phyloP scores from a whole-genome alignment of 1,140 invertebrate genomes.

The Octopus bimaculoides region DNA sequence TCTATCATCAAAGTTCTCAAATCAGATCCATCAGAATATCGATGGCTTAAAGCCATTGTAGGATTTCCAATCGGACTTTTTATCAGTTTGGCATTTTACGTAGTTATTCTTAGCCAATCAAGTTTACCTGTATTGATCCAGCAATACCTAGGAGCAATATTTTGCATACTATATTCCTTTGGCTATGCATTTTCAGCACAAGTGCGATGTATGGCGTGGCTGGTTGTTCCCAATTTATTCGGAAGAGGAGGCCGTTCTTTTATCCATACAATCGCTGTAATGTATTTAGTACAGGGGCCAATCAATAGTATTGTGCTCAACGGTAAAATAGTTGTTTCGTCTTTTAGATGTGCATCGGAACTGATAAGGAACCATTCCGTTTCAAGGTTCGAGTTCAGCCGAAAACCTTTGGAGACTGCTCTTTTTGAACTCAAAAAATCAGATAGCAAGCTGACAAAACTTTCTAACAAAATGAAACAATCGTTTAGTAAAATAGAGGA shows the following conservation, averaged over 20 bases:
- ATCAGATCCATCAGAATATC: constrained; percentile 23
- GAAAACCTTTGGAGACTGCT: not conserved
- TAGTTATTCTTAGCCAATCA: constrained; percentile 28
- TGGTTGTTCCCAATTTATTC: constrained; percentile 43
- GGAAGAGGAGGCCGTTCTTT: constrained; percentile 42
- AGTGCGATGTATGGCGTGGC: constrained; percentile 36
- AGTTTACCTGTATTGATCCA: constrained; percentile 20
- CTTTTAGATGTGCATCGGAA: not conserved
- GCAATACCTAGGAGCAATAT: constrained; percentile 24
- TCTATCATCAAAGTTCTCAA: constrained; percentile 11
- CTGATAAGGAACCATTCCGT: not conserved
- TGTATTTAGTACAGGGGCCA: constrained; percentile 36
- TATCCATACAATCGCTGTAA: constrained; percentile 39
- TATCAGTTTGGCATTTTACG: constrained; percentile 25
- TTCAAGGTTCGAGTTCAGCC: not conserved
- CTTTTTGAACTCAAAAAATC: not conserved
- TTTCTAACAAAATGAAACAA: constrained; percentile 10
- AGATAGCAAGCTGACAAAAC: not conserved
- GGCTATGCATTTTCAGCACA: constrained; percentile 39
- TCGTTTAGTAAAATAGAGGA: constrained; percentile 16
- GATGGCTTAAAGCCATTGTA: constrained; percentile 21
- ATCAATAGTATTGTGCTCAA: not conserved
- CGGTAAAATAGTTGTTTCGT: not conserved
- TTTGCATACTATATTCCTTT: constrained; percentile 28
- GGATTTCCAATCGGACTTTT: constrained; percentile 26